These are phyloP conservation scores for Lissonota sp. DNA, from an alignment of 2,888 invertebrate genomes.

Conservation along the genomic window DNA sequence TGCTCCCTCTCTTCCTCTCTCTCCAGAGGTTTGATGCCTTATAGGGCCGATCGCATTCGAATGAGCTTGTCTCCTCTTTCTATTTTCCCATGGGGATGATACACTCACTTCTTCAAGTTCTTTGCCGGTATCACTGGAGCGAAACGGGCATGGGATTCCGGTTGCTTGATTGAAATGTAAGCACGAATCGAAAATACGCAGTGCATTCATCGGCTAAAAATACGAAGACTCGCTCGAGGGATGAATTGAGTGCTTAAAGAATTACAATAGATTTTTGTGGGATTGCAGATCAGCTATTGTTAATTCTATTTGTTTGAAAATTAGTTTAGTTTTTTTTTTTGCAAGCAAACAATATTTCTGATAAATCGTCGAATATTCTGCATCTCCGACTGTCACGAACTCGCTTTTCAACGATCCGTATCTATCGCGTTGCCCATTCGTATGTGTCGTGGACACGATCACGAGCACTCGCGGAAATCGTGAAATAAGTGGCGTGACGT, in stretches of 20 bases:
- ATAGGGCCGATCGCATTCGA: conserved; percentile 45
- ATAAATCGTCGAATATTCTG: conserved; percentile 13
- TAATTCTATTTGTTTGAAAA: too few relatives aligned
- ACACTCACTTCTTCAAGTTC: conserved; percentile 26
- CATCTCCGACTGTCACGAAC: conserved; percentile 32
- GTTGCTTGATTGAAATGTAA: conserved; percentile 43
- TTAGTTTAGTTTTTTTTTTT: too few relatives aligned
- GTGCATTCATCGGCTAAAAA: background rate
- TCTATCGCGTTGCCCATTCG: conserved; percentile 39
- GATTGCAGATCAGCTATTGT: too few relatives aligned
- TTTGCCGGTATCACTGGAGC: conserved; percentile 17
- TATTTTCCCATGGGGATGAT: conserved; percentile 45
- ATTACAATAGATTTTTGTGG: too few relatives aligned
- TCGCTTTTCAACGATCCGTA: conserved; percentile 42
- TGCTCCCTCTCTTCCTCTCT: background rate
- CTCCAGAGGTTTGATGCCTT: conserved; percentile 39
- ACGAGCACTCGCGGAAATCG: conserved; percentile 56
- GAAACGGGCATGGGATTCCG: conserved; percentile 21
- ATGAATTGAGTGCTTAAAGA: background rate
- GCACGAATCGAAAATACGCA: background rate
- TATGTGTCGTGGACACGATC: conserved; percentile 61
- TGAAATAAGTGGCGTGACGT: conserved; percentile 59
- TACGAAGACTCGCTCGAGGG: conserved; percentile 1
- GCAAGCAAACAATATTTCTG: too few relatives aligned
- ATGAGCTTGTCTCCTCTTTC: conserved; percentile 49